A percentile compares a stretch with the other conserved stretches of the same genome.
Conservation (phyloP, 2,797 vertebrate genomes). For the Sarcophilus harrisii region DNA sequence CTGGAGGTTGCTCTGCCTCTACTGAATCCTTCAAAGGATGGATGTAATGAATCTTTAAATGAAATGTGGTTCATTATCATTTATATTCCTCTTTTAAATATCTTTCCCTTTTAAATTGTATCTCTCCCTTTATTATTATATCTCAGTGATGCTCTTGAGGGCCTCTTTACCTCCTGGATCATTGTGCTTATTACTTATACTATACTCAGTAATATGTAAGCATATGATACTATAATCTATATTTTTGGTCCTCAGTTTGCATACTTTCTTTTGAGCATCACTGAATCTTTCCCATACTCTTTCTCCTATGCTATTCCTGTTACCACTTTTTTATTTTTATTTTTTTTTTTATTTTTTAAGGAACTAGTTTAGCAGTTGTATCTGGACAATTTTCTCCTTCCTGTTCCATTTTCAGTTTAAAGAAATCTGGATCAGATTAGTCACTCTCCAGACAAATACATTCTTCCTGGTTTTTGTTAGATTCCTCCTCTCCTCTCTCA, state of each 20-base stretch:
- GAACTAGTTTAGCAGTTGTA: neutral
- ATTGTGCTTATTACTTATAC: neutral
- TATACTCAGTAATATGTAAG: neutral
- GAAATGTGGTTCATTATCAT: neutral
- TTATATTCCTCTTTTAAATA: neutral
- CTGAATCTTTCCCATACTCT: neutral
- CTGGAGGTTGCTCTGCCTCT: neutral
- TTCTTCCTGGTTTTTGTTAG: slow-evolving; percentile 2
- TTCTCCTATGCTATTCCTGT: neutral
- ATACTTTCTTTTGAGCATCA: neutral
- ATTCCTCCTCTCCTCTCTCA: neutral
- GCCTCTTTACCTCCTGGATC: neutral
- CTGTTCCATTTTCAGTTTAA: neutral
- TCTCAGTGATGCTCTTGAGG: neutral
- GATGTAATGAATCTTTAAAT: neutral
- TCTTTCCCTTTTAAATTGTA: neutral
- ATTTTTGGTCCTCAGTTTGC: neutral
- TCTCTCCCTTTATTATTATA: neutral
- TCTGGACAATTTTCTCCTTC: neutral
- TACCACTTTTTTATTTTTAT: neutral
- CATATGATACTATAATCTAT: neutral
- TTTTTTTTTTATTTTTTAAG: neutral
- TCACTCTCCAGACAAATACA: neutral
- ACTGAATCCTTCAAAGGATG: neutral
- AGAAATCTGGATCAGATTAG: neutral